A percentile compares a stretch with the other conserved stretches of the same genome.
Evolutionary conservation across 2,888 invertebrate species (phyloP).

Genomic region (Hetaerina titia): DNA sequence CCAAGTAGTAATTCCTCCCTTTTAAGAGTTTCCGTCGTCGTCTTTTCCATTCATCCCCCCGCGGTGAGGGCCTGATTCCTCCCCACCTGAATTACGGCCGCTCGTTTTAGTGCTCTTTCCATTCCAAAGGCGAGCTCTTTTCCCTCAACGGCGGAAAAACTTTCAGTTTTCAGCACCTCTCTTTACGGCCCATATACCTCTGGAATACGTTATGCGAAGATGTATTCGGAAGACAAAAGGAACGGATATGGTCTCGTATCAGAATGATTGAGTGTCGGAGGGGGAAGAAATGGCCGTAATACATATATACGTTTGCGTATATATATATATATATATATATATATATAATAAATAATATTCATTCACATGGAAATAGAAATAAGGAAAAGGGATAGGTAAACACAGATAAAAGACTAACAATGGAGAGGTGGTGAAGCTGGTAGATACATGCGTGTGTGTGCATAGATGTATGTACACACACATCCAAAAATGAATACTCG

Average conservation of each 20-base stretch:
- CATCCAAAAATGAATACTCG: too few species aligned
- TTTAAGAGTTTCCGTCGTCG: not conserved
- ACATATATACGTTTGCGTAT: not conserved
- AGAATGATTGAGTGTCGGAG: conserved; percentile 22
- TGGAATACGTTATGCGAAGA: conserved; percentile 46
- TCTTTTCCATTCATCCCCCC: not conserved
- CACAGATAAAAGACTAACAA: too few species aligned
- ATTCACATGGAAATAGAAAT: too few species aligned
- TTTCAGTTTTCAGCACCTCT: conserved; percentile 48
- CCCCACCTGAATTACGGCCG: conserved; percentile 15
- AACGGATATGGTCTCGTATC: not conserved
- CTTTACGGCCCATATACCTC: conserved; percentile 41
- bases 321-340: too few species aligned
- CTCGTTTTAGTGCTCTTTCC: conserved; percentile 25
- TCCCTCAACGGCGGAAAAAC: conserved; percentile 38
- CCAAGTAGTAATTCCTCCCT: not conserved
- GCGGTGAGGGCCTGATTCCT: not conserved
- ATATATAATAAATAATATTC: too few species aligned
- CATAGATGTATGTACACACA: too few species aligned
- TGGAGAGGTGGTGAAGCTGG: too few species aligned
- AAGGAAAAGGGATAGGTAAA: too few species aligned
- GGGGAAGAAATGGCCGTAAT: not conserved
- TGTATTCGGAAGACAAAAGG: conserved; percentile 29
- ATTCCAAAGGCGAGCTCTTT: not conserved
- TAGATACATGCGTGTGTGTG: too few species aligned